Evolutionary conservation across 2,797 vertebrate genomes (phyloP), one percentile per base, ranked within the genome.

Genomic region (Semotilus atromaculatus): DNA sequence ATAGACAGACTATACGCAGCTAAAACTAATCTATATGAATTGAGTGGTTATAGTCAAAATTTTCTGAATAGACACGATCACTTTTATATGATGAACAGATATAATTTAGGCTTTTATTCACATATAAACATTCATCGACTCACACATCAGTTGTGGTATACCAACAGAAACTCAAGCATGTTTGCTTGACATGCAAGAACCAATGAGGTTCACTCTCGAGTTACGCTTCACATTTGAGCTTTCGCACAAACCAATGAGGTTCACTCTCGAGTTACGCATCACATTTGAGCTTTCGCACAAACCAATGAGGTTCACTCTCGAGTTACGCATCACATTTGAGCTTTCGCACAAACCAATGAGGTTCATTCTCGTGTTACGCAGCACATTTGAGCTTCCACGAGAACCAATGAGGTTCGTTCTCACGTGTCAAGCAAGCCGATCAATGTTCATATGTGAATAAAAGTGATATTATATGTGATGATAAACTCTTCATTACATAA

Each of bases 211-310:
- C 23, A n/a, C 10, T 58, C 55, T 58, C 10, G 0, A n/a, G 23
- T 58, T 11, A 58, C 23, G 55, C 55, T n/a, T 5, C 14, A 48
- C 14, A 4, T 48, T 60, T 13, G 0, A 60, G 4, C n/a, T 26
- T 60, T 10, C 0, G 55, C n/a, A 60, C 13, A 4, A 60, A 26
- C n/a, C n/a, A 26, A 60, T 60, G 1, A 60, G n/a, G 58, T 60
- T 60, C n/a, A 60, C 1, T 60, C 58, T 60, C 0, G 2, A 6
- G n/a, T 26, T 60, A 14, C 1, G 11, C 58, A 60, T 0, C 58
- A 26, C n/a, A 0, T 60, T 60, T 26, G 4, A 60, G 11, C 11
- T 60, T 60, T 1, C 0, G 0, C 4, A 26, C 6, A 11, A 60
- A 14, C n/a, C n/a, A 60, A 14, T 60, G 1, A 60, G 58, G n/a